Base-by-base conservation (phyloP, 1,140 invertebrate species). In the Camponotus vicinus region DNA sequence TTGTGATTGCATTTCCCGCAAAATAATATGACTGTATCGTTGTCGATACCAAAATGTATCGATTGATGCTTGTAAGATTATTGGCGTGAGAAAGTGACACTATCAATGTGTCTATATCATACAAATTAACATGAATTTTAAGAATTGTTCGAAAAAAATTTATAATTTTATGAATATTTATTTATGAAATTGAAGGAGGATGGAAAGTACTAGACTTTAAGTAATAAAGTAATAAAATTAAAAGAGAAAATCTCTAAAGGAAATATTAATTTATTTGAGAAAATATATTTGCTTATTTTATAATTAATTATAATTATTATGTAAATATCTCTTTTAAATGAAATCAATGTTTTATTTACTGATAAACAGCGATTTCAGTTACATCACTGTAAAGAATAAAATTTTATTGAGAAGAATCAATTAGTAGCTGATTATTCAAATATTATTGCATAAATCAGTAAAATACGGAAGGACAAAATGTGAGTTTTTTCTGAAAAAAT, bases 1-100 rank as follows among this genome's bases (percentile, higher is more conserved):
- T 83, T 73, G 59, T 63, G 40, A 83, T 83, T n/a, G 18, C 55
- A 45, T 61, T 6, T 2, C 13, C 11, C 32, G 4, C 55, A 45
- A 83, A 83, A 83, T 71, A 75, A 61, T 75, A 45, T n/a, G 27
- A 73, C 37, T 75, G 61, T 49, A 63, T 83, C 37, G 64, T 57
- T 57, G 21, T 27, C 13, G 40, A 45, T 9, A 6, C 27, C 2
- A 42, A 45, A 34, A 61, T 15, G 11, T 75, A 63, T 75, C 21
- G 55, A 75, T 75, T 73, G 13, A 13, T 21, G 15, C 21, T 82
- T 9, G 27, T 61, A 37, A 75, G 73, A 49, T 83, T 61, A 9
- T 32, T 15, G 69, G n/a, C 3, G 11, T 18, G 7, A 15, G n/a
- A 40, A 75, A 61, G 49, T 8, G 18, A 9, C 21, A 37, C 7